These are phyloP conservation scores for Dermatemys mawii DNA, from an alignment of 2,113 vertebrate species.

Conservation along the genomic window DNA sequence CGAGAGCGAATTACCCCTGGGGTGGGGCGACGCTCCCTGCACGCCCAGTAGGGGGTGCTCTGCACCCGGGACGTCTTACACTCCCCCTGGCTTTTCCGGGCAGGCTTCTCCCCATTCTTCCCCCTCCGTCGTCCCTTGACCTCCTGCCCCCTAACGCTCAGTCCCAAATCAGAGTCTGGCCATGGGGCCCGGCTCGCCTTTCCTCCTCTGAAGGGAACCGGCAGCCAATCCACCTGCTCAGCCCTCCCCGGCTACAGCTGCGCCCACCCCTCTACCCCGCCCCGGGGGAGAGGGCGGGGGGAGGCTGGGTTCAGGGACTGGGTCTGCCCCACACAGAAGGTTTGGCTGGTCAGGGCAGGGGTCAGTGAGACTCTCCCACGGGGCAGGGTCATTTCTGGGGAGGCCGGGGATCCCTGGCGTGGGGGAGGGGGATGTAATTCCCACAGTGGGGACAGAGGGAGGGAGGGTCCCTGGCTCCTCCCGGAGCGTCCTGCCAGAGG, in stretches of 20 bases:
- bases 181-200: background rate
- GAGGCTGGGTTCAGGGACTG: background rate
- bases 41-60: too few species aligned
- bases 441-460: accelerated
- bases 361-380: too few species aligned
- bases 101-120: background rate
- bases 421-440: background rate
- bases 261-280: too few species aligned
- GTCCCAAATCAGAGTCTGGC: background rate
- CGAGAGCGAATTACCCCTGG: too few species aligned
- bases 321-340: background rate
- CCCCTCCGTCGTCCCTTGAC: background rate
- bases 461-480: background rate
- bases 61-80: too few species aligned
- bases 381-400: background rate
- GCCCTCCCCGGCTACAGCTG: background rate
- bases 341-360: background rate
- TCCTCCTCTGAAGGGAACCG: background rate
- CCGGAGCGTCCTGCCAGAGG: background rate
- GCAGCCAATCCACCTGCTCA: background rate
- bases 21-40: too few species aligned
- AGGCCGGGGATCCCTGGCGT: background rate
- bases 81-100: background rate
- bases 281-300: accelerated
- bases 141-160: background rate